Evolutionary conservation across 2,113 vertebrate species (phyloP).

Genomic region (Zapus hudsonius): DNA sequence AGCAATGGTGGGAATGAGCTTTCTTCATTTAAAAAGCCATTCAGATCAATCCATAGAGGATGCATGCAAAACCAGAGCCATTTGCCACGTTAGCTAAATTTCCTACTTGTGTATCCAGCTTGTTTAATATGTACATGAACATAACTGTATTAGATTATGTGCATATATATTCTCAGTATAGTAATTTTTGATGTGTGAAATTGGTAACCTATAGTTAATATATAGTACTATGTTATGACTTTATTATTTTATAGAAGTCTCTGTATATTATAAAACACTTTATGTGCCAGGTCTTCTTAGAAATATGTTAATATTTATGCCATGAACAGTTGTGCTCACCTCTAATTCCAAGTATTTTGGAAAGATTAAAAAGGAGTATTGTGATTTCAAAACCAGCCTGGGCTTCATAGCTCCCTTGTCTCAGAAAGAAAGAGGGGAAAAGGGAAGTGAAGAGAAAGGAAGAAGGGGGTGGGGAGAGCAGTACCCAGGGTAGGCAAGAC

Average conservation of each 20-base stretch:
- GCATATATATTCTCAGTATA: background rate
- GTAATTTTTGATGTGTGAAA: background rate
- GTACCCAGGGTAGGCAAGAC: too few relatives aligned
- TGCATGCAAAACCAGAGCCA: background rate
- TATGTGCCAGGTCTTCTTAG: background rate
- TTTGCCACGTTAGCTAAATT: conserved; percentile 21
- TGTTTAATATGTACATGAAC: background rate
- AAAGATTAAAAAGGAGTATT: background rate
- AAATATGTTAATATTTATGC: background rate
- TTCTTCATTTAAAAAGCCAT: conserved; percentile 51
- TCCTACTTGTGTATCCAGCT: background rate
- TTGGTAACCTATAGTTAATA: background rate
- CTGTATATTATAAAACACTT: background rate
- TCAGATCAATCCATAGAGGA: conserved; percentile 20
- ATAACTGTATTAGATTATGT: background rate
- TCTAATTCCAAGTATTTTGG: background rate
- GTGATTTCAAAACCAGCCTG: background rate
- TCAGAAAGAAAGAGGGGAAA: background rate
- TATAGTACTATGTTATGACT: background rate
- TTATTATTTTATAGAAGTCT: background rate
- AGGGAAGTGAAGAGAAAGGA: background rate
- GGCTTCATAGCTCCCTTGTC: too few relatives aligned
- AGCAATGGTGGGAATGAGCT: conserved; percentile 66
- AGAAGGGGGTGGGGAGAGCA: too few relatives aligned
- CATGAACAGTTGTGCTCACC: background rate